These are phyloP conservation scores for Phrynocephalus versicolor DNA, from an alignment of 2,113 vertebrate genomes.

Conservation along the genomic window DNA sequence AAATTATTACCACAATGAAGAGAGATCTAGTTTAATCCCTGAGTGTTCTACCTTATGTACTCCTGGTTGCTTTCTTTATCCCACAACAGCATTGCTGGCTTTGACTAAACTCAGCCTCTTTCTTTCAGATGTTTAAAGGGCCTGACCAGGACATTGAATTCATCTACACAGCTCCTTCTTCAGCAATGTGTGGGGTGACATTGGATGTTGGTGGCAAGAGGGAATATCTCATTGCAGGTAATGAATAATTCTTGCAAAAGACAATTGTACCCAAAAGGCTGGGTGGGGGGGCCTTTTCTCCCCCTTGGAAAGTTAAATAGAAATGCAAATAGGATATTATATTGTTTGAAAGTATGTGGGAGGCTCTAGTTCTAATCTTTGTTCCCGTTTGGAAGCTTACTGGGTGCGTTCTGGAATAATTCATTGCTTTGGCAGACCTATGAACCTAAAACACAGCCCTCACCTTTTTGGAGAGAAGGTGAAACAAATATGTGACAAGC, in stretches of 20 bases:
- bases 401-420: not conserved
- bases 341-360: not conserved
- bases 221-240: conserved; percentile 94
- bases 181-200: conserved; percentile 87
- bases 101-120: not conserved
- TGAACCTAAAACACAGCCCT: not conserved
- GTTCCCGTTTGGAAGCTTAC: not conserved
- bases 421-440: not conserved
- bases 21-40: not conserved
- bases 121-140: conserved; percentile 93
- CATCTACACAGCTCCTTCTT: conserved; percentile 88
- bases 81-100: rapidly evolving
- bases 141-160: conserved; percentile 83
- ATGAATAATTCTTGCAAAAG: not conserved
- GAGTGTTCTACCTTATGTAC: not conserved
- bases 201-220: conserved; percentile 87
- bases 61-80: not conserved
- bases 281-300: not conserved
- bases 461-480: not conserved
- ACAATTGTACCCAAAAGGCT: not conserved
- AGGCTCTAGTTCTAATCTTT: not conserved
- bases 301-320: not conserved
- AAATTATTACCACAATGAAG: not conserved
- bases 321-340: not conserved
- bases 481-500: not conserved